A percentile compares a stretch with the other conserved stretches of the same genome.
Conservation (phyloP, 2,113 vertebrate genomes). For the Fregetta grallaria region DNA sequence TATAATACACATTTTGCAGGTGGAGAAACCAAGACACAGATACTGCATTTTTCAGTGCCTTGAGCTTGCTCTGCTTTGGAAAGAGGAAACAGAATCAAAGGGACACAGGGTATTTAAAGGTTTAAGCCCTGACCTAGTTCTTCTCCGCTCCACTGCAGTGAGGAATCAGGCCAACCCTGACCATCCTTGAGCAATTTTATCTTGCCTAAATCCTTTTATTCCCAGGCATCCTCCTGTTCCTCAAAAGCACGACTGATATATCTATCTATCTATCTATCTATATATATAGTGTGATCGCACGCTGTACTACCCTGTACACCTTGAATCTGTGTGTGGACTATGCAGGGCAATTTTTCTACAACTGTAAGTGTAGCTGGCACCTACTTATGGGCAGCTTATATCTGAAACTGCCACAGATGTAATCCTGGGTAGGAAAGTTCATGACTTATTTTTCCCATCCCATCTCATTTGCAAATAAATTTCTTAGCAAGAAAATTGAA, state of each 20-base stretch:
- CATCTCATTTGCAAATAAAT: not conserved
- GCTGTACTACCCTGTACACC: not conserved
- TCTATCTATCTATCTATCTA: not conserved
- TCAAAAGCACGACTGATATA: not conserved
- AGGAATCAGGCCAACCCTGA: not conserved
- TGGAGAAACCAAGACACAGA: not conserved
- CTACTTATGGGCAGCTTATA: not conserved
- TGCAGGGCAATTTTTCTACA: not conserved
- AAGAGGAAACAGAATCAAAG: not conserved
- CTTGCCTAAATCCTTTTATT: not conserved
- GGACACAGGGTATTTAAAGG: not conserved
- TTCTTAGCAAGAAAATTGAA: not conserved
- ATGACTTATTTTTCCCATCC: not conserved
- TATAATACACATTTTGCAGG: not conserved
- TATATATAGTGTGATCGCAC: not conserved
- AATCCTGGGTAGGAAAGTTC: not conserved
- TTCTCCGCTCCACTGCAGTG: not conserved
- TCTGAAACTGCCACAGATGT: not conserved
- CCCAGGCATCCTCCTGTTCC: not conserved
- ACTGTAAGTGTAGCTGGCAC: not conserved
- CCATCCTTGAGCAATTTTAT: not conserved
- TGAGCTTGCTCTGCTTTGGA: not conserved
- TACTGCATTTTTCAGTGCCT: not conserved
- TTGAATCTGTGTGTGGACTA: not conserved
- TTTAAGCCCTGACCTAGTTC: not conserved